phyloP scores from a whole-genome alignment of 37 sponge, comb jelly and placozoan species.

The Halisarca cf. caerulea region DNA sequence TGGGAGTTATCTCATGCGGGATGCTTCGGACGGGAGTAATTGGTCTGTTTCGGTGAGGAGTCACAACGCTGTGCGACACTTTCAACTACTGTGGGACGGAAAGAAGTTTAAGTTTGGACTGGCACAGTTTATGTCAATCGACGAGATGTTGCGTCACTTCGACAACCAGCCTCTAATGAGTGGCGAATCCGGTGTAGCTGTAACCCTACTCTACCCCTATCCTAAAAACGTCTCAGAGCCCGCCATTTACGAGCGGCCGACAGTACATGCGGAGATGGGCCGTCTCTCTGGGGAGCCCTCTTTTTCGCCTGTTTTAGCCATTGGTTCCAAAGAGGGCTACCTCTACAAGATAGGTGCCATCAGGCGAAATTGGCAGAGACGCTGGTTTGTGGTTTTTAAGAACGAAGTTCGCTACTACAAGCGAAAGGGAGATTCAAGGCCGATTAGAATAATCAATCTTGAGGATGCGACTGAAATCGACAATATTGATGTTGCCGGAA shows the following conservation, averaged over 20 bases:
- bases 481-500: slow-evolving; percentile 30
- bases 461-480: slow-evolving; percentile 44
- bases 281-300: not conserved
- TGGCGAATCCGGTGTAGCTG: slow-evolving; percentile 64
- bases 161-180: slow-evolving; percentile 84
- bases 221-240: slow-evolving; percentile 59
- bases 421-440: slow-evolving; percentile 32
- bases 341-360: slow-evolving; percentile 66
- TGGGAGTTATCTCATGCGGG: slow-evolving; percentile 10
- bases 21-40: not conserved
- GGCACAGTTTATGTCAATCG: slow-evolving; percentile 62
- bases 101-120: slow-evolving; percentile 77
- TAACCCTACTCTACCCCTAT: slow-evolving; percentile 34
- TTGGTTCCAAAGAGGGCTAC: slow-evolving; percentile 67
- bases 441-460: slow-evolving; percentile 55
- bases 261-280: slow-evolving; percentile 19
- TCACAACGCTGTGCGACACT: slow-evolving; percentile 83
- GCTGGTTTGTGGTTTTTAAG: slow-evolving; percentile 74
- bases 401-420: slow-evolving; percentile 70
- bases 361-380: slow-evolving; percentile 62
- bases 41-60: slow-evolving; percentile 40
- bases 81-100: slow-evolving; percentile 79
- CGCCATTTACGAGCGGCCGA: slow-evolving; percentile 41
- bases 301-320: not conserved
- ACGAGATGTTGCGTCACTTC: slow-evolving; percentile 78